A percentile compares a stretch with the other conserved stretches of the same genome.
phyloP scores from a whole-genome alignment of 1,140 invertebrate species.

The Pollicipes pollicipes region DNA sequence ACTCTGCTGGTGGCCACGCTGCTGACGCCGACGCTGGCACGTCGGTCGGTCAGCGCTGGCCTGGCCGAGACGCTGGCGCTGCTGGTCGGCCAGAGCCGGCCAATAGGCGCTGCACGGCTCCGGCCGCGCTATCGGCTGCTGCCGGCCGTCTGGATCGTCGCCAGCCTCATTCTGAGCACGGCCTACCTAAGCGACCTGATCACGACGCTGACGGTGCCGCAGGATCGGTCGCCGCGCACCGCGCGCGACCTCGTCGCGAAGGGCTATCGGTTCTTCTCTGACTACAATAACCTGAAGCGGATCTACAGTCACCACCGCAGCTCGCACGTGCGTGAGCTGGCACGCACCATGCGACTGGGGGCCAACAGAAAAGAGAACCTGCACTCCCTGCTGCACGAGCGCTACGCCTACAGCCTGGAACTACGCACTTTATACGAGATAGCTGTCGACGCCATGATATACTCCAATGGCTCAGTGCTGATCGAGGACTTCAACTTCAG shows the following conservation, averaged over 20 bases:
- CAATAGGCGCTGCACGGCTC: not conserved
- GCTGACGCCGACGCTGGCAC: not conserved
- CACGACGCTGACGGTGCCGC: not conserved
- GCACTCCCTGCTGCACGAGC: not conserved
- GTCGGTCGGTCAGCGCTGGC: too few relatives aligned
- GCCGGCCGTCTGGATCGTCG: not conserved
- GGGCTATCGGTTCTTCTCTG: not conserved
- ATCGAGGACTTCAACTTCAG: not conserved
- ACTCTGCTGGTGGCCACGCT: not conserved
- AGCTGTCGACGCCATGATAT: not conserved
- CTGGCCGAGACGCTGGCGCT: not conserved
- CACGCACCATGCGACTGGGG: not conserved
- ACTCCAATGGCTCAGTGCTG: not conserved
- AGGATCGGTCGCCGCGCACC: not conserved
- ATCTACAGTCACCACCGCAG: not conserved
- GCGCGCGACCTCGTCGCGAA: not conserved
- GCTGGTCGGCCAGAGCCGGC: not conserved
- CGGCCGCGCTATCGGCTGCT: not conserved
- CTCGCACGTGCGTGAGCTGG: not conserved
- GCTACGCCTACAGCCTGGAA: not conserved
- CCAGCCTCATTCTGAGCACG: not conserved
- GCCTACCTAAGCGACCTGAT: not conserved
- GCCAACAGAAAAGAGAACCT: not conserved
- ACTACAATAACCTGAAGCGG: not conserved
- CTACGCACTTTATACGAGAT: not conserved